Conservation (phyloP, 1,140 invertebrate species). For the Geopemphigus sp. region DNA sequence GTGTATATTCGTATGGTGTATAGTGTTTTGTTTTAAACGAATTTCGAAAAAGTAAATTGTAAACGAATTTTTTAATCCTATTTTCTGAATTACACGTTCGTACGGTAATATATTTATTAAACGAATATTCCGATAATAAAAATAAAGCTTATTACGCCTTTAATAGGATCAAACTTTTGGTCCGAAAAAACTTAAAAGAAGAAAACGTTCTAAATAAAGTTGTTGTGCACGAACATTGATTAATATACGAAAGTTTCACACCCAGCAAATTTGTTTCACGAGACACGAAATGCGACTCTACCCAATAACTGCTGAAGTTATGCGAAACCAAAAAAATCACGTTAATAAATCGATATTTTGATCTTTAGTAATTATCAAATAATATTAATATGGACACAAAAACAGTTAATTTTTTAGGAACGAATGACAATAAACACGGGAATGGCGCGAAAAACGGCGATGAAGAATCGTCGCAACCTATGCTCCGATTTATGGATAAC, state of each 20-base stretch:
- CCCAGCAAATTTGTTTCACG: not conserved
- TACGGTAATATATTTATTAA: not conserved
- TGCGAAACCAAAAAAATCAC: not conserved
- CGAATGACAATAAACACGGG: slow-evolving; percentile 28
- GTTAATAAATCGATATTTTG: not conserved
- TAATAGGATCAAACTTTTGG: slow-evolving; percentile 4
- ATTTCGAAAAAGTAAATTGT: too few species aligned
- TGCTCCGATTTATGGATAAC: slow-evolving; percentile 45
- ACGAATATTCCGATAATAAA: not conserved
- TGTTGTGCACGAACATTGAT: slow-evolving; percentile 17
- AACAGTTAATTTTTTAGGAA: slow-evolving; percentile 43
- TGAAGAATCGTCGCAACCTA: slow-evolving; percentile 27
- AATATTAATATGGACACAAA: slow-evolving; percentile 25
- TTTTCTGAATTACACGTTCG: not conserved
- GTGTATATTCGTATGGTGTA: too few species aligned
- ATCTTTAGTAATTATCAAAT: not conserved
- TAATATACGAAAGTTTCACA: slow-evolving; percentile 18
- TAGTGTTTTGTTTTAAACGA: too few species aligned
- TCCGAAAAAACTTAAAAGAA: slow-evolving; percentile 8
- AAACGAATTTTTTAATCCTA: not conserved
- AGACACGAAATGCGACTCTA: not conserved
- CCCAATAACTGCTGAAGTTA: not conserved
- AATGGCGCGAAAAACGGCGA: slow-evolving; percentile 17
- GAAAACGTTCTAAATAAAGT: slow-evolving; percentile 24
- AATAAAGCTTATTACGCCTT: not conserved